Evolutionary conservation across 2,113 vertebrate genomes (phyloP).

Genomic region (Siphamia tubifer): DNA sequence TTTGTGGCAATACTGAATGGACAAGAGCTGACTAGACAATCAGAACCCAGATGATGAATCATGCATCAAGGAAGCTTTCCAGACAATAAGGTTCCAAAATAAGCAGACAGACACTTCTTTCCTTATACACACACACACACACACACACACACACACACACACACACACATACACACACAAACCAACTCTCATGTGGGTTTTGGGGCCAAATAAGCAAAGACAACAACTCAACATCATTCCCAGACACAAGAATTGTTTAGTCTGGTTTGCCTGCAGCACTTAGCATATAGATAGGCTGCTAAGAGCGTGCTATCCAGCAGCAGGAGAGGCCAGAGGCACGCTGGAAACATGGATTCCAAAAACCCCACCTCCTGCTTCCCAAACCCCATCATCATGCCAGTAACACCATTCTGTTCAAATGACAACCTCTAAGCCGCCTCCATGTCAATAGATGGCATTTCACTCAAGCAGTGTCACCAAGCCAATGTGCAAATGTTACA

Average conservation of each 20-base stretch:
- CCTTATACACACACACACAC: conserved; percentile 9
- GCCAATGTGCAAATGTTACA: background rate
- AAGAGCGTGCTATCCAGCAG: conserved; percentile 16
- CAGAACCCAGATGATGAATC: conserved; percentile 41
- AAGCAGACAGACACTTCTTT: conserved; percentile 7
- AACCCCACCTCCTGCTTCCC: conserved; percentile 26
- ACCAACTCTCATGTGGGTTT: conserved; percentile 7
- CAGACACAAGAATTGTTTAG: conserved; percentile 48
- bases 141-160: no score
- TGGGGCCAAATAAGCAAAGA: conserved; percentile 44
- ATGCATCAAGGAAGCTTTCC: conserved; percentile 32
- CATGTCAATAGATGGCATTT: conserved; percentile 43
- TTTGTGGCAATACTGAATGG: background rate
- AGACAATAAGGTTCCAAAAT: conserved; percentile 28
- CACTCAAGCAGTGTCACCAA: conserved; percentile 17
- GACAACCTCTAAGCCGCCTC: conserved; percentile 47
- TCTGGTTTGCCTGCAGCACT: conserved; percentile 47
- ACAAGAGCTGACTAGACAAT: conserved; percentile 33
- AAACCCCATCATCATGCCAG: conserved; percentile 21
- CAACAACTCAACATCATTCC: conserved; percentile 44
- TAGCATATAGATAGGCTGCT: conserved; percentile 77
- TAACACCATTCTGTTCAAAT: conserved; percentile 38
- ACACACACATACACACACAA: conserved; percentile 7
- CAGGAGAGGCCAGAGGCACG: background rate
- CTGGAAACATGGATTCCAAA: conserved; percentile 31